A percentile compares a stretch with the other conserved stretches of the same genome.
These are phyloP conservation scores for Sternotherus odoratus DNA, from an alignment of 2,797 vertebrate species.

Conservation along the genomic window DNA sequence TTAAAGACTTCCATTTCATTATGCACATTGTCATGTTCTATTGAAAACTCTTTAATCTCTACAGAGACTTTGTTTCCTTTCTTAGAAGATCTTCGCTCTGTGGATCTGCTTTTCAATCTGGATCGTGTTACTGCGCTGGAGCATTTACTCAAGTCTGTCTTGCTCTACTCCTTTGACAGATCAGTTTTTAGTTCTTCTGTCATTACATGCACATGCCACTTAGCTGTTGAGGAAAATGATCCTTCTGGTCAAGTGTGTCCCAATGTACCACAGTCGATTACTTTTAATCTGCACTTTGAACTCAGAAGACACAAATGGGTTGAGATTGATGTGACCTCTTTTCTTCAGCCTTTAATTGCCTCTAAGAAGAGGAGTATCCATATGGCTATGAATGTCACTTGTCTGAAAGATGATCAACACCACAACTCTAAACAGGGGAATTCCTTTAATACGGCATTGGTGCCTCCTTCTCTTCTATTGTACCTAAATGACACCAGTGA, in stretches of 20 bases:
- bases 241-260: constrained; percentile 74
- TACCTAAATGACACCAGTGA: constrained; percentile 92
- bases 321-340: constrained; percentile 90
- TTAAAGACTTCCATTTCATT: background rate
- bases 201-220: constrained; percentile 78
- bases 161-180: constrained; percentile 88
- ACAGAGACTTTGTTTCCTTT: constrained; percentile 26
- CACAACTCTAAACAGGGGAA: background rate
- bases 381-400: constrained; percentile 88
- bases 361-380: constrained; percentile 83
- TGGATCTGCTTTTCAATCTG: constrained; percentile 91
- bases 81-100: constrained; percentile 75
- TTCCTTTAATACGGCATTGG: constrained; percentile 66
- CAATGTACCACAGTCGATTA: constrained; percentile 69
- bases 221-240: constrained; percentile 80
- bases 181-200: constrained; percentile 61
- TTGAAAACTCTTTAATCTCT: background rate
- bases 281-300: constrained; percentile 80
- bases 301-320: constrained; percentile 83
- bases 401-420: constrained; percentile 67
- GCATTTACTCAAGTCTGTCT: constrained; percentile 89
- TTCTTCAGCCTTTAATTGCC: constrained; percentile 87
- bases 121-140: constrained; percentile 88
- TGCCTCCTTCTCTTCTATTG: constrained; percentile 89
- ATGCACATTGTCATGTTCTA: background rate